Base-by-base conservation (phyloP, 1,140 invertebrate genomes). In the Apis florea region DNA sequence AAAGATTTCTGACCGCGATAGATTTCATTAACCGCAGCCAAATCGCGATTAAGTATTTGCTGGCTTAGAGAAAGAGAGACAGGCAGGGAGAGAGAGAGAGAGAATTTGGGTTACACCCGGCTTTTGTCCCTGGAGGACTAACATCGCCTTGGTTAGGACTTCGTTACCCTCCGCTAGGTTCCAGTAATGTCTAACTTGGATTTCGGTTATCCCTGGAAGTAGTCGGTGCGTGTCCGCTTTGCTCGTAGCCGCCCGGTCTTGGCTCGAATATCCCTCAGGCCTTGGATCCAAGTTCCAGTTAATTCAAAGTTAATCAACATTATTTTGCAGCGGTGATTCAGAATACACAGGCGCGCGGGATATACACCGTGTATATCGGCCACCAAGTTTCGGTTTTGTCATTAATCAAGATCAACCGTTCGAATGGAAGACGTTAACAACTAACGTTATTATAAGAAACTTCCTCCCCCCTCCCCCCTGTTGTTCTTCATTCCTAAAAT, bases 231-330 rank as follows among this genome's bases (percentile, higher is more conserved):
- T 40, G 58, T 63, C 26, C 76, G 24, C 47, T 61, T 71, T 47
- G 76, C 5, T 26, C 51, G 51, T n/a, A 21, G 51, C 58, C 21
- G 51, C 24, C 2, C 58, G 26, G 75, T 56, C n/a, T 78, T 13
- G 40, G 54, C 59, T 54, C 54, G 69, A 40, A 58, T 40, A 26
- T 72, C 68, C 58, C 47, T 6, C 17, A 47, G 75, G 75, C 53
- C 17, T 79, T n/a, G 56, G 13, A 40, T 40, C 26, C 58, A 64
- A 75, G 73, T 75, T 61, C n/a, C 58, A 13, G 68, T 24, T 61
- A 31, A 63, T 63, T 79, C 58, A 51, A 70, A 49, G 49, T 79
- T 79, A 71, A 79, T 71, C 53, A 77, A 31, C 51, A 17, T 67
- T 53, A 47, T 47, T 54, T 67, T 75, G 17, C 70, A 47, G 10